Evolutionary conservation across 2,797 vertebrate species (phyloP), one percentile per base, ranked within the genome.

Genomic region (Serranus cabrilla): DNA sequence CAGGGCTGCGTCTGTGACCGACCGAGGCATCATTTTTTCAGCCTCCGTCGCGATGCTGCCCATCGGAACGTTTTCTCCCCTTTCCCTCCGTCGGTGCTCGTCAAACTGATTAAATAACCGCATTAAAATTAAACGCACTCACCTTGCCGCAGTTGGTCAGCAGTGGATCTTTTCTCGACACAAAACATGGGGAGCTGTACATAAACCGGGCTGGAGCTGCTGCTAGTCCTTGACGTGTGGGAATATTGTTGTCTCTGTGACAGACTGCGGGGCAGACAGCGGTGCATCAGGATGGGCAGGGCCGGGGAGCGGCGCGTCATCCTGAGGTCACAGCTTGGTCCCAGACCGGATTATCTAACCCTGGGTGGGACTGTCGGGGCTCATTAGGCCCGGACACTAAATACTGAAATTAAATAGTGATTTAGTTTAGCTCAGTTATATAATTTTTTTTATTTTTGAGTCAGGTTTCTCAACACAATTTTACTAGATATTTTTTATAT

Each of bases 241-340:
- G 62, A 16, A 18, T 13, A 3, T 11, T 43, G 76, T 61, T 46
- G 20, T 68, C 73, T 79, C 39, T 0, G 39, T 9, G 47, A 12
- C 49, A 16, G 74, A 71, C 87, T 82, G 90, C 87, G 17, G 85
- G 75, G 58, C 82, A 39, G 40, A 45, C 70, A 50, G 80, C 80
- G 69, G 57, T 2, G 85, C 82, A 46, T 69, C 82, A 16, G 74
- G 77, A 79, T 76, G 88, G 89, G 85, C 80, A 17, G 87, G 84
- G 73, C 74, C 51, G 73, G 34, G 27, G 54, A 68, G 78, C 46
- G 7, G 40, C 47, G 40, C 91, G 91, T 92, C 91, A 90, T 78
- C 60, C 80, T 82, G 87, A 91, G 82, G 80, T 91, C 89, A 89
- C 82, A 16, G 70, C 14, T 4, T 14, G 81, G 71, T 77, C 79